These are phyloP conservation scores for Idaea straminata DNA, from an alignment of 2,888 invertebrate genomes.

Conservation along the genomic window DNA sequence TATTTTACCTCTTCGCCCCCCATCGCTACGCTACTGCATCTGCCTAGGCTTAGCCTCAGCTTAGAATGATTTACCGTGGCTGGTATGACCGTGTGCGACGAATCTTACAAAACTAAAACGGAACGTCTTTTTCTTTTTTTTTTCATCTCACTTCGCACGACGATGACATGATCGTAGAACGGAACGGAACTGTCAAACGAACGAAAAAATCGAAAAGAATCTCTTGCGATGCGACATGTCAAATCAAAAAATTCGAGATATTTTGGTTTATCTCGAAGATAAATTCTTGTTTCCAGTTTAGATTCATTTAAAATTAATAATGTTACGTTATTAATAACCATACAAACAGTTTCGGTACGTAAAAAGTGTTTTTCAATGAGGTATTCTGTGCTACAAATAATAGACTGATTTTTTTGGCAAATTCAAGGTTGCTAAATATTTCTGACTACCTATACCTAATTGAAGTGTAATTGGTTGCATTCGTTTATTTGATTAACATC, in stretches of 20 bases:
- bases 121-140: not conserved
- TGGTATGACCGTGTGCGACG: constrained; percentile 37
- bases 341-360: constrained; percentile 49
- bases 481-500: constrained; percentile 66
- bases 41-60: too few species aligned
- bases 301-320: constrained; percentile 30
- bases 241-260: constrained; percentile 12
- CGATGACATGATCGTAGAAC: constrained; percentile 10
- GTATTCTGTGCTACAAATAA: constrained; percentile 37
- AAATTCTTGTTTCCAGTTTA: constrained; percentile 24
- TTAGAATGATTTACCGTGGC: too few species aligned
- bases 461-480: constrained; percentile 56
- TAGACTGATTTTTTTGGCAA: constrained; percentile 52
- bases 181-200: constrained; percentile 31
- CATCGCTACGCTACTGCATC: too few species aligned
- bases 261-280: constrained; percentile 16
- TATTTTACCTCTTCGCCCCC: too few species aligned
- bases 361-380: constrained; percentile 34
- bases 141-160: not conserved
- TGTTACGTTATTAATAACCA: constrained; percentile 32
- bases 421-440: constrained; percentile 67
- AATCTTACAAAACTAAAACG: not conserved
- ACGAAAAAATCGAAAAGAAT: constrained; percentile 32
- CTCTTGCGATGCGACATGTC: constrained; percentile 29
- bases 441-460: constrained; percentile 39